Evolutionary conservation across 2,797 vertebrate genomes (phyloP), one percentile per base, ranked within the genome.

Genomic region (Channallabes apus): DNA sequence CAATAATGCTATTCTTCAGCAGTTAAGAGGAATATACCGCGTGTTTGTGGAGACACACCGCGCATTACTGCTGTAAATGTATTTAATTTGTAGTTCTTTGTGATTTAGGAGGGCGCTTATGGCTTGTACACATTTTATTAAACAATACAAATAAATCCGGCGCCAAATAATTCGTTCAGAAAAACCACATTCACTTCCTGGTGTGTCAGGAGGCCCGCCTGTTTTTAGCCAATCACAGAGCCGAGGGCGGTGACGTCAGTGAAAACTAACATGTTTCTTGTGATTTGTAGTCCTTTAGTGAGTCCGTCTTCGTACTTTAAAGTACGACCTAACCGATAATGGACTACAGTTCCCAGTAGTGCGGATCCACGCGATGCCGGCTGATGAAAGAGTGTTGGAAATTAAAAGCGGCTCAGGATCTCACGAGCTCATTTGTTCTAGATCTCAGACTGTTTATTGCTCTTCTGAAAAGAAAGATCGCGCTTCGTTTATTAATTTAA

Each of bases 211-310:
- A 46, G 38, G 78, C 59, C 38, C 35, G 61, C 1, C 20, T 46
- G 15, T 27, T 38, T 51, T 3, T 20, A 29, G 11, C 59, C 24
- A 64, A 80, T 46, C 24, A 1, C 15, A 20, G 11, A 29, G 4
- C 20, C 27, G 38, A 29, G 38, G 0, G 35, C 4, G 38, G 38
- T 80, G 61, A 65, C 17, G 38, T 22, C 18, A 0, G 1, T 3
- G 4, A 38, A 6, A n/a, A 61, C 7, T 32, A 6, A 15, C 6
- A 0, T 7, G 4, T 6, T 24, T 65, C 29, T 15, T 80, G 85
- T 82, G 73, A 71, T 67, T 75, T 84, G 87, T 88, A 89, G 88
- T 88, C 82, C 5, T 68, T 72, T 75, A 20, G 7, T 20, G 1
- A 51, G 15, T 0, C 3, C 54, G 27, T 0, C 6, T 2, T 11